phyloP scores from a whole-genome alignment of 2,888 invertebrate species.

The Tubulanus polymorphus region DNA sequence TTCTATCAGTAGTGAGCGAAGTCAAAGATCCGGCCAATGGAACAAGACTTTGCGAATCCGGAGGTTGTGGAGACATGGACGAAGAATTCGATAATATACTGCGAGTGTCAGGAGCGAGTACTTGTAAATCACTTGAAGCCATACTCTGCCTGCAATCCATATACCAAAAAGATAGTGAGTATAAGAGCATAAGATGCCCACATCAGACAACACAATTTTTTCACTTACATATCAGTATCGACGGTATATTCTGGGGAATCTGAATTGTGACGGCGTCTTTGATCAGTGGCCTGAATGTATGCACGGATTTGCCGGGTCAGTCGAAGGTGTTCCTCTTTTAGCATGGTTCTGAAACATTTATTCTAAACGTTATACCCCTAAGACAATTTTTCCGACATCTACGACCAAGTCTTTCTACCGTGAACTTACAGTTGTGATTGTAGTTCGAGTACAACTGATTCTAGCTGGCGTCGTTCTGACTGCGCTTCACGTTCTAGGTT shows the following conservation, averaged over 20 bases:
- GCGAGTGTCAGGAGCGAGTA: not conserved
- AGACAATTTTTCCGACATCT: too few species aligned
- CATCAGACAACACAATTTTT: too few species aligned
- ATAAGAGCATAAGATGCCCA: not conserved
- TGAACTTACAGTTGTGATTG: slow-evolving; percentile 29
- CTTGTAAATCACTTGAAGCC: not conserved
- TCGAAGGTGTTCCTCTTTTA: too few species aligned
- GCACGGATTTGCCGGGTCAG: too few species aligned
- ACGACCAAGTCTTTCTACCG: not conserved
- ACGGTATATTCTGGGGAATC: too few species aligned
- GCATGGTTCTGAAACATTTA: too few species aligned
- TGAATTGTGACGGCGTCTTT: too few species aligned
- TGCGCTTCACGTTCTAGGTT: slow-evolving; percentile 21
- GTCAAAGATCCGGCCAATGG: not conserved
- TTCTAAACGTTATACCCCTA: too few species aligned
- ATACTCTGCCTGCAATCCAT: not conserved
- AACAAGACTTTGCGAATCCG: not conserved
- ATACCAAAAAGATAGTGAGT: not conserved
- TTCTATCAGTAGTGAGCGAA: not conserved
- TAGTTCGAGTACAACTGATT: slow-evolving; percentile 29
- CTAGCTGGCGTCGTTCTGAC: slow-evolving; percentile 24
- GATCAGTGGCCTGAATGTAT: too few species aligned
- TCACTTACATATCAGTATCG: too few species aligned
- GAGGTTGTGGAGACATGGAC: not conserved
- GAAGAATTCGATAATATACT: not conserved